Base-by-base conservation (phyloP, 2,888 invertebrate genomes). In the Ethmia dodecea region DNA sequence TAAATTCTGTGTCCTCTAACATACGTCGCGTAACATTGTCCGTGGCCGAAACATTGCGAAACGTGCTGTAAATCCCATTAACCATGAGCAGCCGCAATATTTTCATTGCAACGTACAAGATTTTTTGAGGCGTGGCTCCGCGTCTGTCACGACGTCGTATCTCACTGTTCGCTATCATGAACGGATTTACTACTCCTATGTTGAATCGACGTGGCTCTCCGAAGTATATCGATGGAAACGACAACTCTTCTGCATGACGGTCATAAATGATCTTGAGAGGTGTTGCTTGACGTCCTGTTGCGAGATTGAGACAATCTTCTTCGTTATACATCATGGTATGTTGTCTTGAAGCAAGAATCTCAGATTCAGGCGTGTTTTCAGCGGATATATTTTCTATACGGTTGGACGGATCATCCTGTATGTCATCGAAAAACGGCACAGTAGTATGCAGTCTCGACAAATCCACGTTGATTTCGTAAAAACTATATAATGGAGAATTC, bases 51-150 rank as follows among this genome's bases (percentile, higher is more conserved):
- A 60, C 52, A 35, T 48, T 48, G n/a, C 49, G 53, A 36, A 61
- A 57, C 8, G 54, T 48, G 42, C 35, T 52, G 45, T 50, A 32
- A 45, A 59, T 40, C 0, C 47, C 44, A 40, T 55, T 42, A 4
- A 43, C 38, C 32, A 54, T 50, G 9, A 62, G 49, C 1, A 54
- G 42, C 1, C 68, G 47, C 43, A 76, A 33, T 5, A 64, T 62
- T 42, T 76, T 74, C 68, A 67, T 63, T 5, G 73, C 71, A 33
- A 62, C 48, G 48, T 75, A 74, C 30, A 79, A 57, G 37, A 73
- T 3, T 45, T 72, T 33, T 45, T 56, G 47, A 43, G 65, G 61
- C 28, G 54, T 55, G 32, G 54, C 64, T 40, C 56, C 73, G 33
- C 73, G 67, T 35, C 71, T 46, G 46, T 74, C 72, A 28, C 45